Base-by-base conservation (phyloP, 1,140 invertebrate genomes). In the Drosophila kanapiae region DNA sequence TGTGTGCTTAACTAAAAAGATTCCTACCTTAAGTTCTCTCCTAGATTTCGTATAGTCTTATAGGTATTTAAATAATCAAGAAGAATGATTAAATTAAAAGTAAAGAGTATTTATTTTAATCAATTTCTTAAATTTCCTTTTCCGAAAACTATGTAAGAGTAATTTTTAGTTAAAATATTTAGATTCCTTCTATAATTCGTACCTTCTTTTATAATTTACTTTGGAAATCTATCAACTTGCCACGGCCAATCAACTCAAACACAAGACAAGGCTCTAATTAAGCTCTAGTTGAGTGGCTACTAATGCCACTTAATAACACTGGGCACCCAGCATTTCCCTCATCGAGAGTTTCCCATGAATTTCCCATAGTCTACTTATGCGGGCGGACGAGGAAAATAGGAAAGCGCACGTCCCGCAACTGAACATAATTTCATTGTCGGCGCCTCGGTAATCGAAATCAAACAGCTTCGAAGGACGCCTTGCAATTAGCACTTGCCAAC, bases 381-480 rank as follows among this genome's bases (percentile, higher is more conserved):
- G 74, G 59, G 75, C 61, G 6, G 33, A 27, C 37, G n/a, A 16
- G 65, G 35, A 23, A 38, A 38, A 42, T 62, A 8, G 56, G 18
- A 37, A 70, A 31, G 38, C 64, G 54, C 58, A 81, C 48, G 56
- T 69, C 43, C 47, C 16, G 38, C 40, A 53, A 74, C 63, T 74
- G 58, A 78, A 51, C 78, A 78, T 84, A 85, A 85, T 85, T 84
- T 70, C 81, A 86, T 82, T 82, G 82, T 78, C 63, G 40, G 40
- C 27, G 29, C 23, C 40, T 75, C 62, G 64, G 53, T 85, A 65
- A 78, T 86, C 58, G 74, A 68, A 84, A 76, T 47, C 60, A 58
- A 47, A 51, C 63, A 75, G 31, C 40, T 48, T 49, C 43, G 35
- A 59, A 27, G 38, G 47, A 45, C 47, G 49, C 49, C 29, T 38